Base-by-base conservation (phyloP, 2,888 invertebrate species). In the Dioctria rufipes region DNA sequence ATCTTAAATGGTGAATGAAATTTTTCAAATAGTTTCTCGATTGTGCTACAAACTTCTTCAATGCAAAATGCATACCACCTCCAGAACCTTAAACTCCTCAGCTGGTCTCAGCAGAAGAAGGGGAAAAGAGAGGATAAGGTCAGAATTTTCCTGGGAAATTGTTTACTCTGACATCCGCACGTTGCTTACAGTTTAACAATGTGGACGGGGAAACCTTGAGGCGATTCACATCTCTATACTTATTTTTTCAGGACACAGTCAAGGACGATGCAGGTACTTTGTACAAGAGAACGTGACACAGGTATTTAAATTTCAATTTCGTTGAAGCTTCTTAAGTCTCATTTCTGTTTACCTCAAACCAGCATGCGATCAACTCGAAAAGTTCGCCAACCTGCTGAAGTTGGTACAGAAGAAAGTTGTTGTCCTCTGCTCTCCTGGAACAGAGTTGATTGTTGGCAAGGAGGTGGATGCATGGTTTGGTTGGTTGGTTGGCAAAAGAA, bases 301-400 rank as follows among this genome's bases (percentile, higher is more conserved):
- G 75, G 60, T 75, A 75, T 75, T 75, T 75, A 75, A 75, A 75
- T 75, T 75, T 75, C 75, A 75, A 75, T 75, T 75, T 75, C 40
- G 60, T 43, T 75, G 60, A 75, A 75, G 75, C 75, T 75, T 61
- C 75, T 60, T 60, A 75, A 75, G 75, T 42, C 75, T 60, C 75
- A 75, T 75, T 75, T 61, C 75, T 39, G 37, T 67, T 43, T 75
- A 75, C 60, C 61, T 75, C 43, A 61, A 60, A 51, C 75, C 75
- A 61, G 13, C 25, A 43, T 61, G 61, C 42, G 75, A 75, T 75
- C 75, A 75, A 46, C 75, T 75, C 60, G 61, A 75, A 43, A 42
- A 61, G 75, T 60, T 75, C 61, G 42, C 51, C 58, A 42, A 13
- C 37, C 43, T 43, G 13, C 61, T 39, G 13, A 25, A 25, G 37